These are phyloP conservation scores for Horisme vitalbata DNA, from an alignment of 2,888 invertebrate genomes.

Conservation along the genomic window DNA sequence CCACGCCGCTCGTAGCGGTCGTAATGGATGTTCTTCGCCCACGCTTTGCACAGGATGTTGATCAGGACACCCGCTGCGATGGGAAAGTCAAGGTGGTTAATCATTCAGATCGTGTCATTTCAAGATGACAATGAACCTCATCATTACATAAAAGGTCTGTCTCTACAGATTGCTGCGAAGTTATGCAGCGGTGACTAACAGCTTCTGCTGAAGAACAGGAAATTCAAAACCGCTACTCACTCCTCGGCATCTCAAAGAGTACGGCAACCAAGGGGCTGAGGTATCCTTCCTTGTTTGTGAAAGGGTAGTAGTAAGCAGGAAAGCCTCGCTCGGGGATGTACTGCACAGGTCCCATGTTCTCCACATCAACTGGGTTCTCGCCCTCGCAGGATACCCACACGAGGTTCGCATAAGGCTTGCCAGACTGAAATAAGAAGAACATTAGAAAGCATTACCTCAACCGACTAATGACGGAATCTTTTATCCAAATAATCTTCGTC, in stretches of 20 bases:
- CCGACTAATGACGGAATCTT: too few species aligned
- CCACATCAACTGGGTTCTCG: constrained; percentile 95
- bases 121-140: too few species aligned
- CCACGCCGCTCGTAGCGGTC: constrained; percentile 94
- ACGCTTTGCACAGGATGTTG: constrained; percentile 96
- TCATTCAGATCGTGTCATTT: too few species aligned
- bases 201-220: too few species aligned
- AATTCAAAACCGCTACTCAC: too few species aligned
- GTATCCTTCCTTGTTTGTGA: constrained; percentile 92
- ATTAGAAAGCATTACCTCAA: too few species aligned
- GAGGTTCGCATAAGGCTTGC: constrained; percentile 82
- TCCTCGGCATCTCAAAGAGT: constrained; percentile 90
- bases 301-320: constrained; percentile 93
- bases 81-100: not conserved
- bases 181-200: too few species aligned
- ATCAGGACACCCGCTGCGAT: constrained; percentile 93
- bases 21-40: constrained; percentile 94
- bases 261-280: constrained; percentile 95
- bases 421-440: constrained; percentile 60
- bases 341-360: constrained; percentile 95
- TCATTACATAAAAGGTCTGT: too few species aligned
- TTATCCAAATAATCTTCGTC: too few species aligned
- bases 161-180: too few species aligned
- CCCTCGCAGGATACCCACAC: constrained; percentile 97
- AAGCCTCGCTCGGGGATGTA: constrained; percentile 94